Evolutionary conservation across 2,888 invertebrate species (phyloP), one percentile per base, ranked within the genome.

Genomic region (Gerosis bhagava): DNA sequence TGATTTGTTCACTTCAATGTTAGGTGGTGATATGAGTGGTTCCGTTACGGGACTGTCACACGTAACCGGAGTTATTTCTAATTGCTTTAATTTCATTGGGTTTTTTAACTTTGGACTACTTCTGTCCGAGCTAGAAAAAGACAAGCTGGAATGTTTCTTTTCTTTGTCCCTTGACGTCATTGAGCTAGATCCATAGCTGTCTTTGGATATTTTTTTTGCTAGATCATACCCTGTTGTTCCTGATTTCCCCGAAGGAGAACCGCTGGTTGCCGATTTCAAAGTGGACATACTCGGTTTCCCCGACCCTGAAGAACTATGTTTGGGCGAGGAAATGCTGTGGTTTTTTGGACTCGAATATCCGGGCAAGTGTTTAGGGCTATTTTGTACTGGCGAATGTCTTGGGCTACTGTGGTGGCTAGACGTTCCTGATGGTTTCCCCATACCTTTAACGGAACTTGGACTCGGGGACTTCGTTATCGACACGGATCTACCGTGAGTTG

Each of bases 261-360:
- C 84, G 65, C 92, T 92, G 1, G 93, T 90, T 1, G 96, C 95
- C 24, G 94, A 96, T 70, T 96, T 96, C 13, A 96, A 77, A 0
- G 96, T 93, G 0, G 96, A 95, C 95, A 97, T 96, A 65, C 96
- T 96, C 0, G 96, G 96, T 68, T 97, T 97, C 0, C 96, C 96
- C 1, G 95, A 93, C 46, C 93, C 90, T 0, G 92, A 91, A 15
- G 92, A 92, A 60, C 91, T 90, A 60, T 95, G 95, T 72, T 96
- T 96, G 12, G 96, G 96, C 10, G 95, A 95, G 8, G 93, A 93
- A 11, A 94, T 92, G 37, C 93, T 93, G 69, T 95, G 95, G 67
- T 93, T 94, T 82, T 95, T 95, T 60, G 94, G 94, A 75, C 94
- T 94, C 44, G 94, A 93, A 51, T 93, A 92, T 12, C 93, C 92